A percentile compares a stretch with the other conserved stretches of the same genome.
phyloP scores from a whole-genome alignment of 2,797 vertebrate genomes.

The Hemibagrus guttatus region DNA sequence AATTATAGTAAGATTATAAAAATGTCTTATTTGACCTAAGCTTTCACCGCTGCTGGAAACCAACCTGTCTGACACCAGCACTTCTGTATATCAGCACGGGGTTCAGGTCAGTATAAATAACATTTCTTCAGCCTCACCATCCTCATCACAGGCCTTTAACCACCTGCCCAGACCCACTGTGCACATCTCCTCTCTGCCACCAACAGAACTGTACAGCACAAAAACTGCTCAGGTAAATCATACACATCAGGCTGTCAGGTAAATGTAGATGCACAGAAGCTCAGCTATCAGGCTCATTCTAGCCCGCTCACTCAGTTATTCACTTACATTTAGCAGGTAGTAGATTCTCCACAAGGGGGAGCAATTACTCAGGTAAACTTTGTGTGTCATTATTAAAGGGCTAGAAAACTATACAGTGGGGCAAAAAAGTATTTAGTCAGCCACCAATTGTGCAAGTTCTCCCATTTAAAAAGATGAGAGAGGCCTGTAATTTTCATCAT shows the following conservation, averaged over 20 bases:
- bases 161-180: conserved; percentile 56
- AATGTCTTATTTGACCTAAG: conserved; percentile 58
- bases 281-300: background rate
- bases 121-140: conserved; percentile 63
- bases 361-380: background rate
- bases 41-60: conserved; percentile 76
- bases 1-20: background rate
- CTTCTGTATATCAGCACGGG: conserved; percentile 64
- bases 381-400: background rate
- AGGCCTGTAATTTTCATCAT: no score
- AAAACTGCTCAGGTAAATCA: background rate
- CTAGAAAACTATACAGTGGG: no score
- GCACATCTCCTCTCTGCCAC: conserved; percentile 41
- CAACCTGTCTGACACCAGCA: conserved; percentile 69
- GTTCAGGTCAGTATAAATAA: conserved; percentile 57
- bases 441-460: no score
- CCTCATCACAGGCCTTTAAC: conserved; percentile 61
- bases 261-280: background rate
- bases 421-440: no score
- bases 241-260: background rate
- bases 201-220: conserved; percentile 56
- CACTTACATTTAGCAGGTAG: background rate
- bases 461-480: no score
- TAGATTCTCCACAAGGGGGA: conserved; percentile 10
- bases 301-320: background rate